Evolutionary conservation across 2,888 invertebrate genomes (phyloP).

Genomic region (Cylloceria caligata): DNA sequence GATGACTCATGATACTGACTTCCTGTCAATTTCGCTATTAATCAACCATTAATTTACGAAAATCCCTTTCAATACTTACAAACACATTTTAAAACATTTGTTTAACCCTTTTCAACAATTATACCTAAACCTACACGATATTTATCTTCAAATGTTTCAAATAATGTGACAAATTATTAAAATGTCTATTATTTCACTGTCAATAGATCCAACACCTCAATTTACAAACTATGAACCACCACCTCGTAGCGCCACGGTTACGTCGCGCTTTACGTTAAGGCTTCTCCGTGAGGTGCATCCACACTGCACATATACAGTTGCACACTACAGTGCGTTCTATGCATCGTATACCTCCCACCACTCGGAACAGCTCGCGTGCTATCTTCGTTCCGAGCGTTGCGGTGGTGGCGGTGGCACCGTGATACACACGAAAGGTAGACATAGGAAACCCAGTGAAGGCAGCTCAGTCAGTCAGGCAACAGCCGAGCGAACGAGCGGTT

Average conservation of each 20-base stretch:
- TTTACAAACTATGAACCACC: too few species aligned
- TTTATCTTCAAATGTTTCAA: too few species aligned
- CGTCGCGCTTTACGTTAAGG: background rate
- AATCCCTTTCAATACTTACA: too few species aligned
- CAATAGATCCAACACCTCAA: too few species aligned
- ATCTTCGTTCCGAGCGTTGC: conserved; percentile 42
- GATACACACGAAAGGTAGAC: conserved; percentile 34
- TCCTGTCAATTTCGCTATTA: too few species aligned
- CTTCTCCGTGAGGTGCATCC: background rate
- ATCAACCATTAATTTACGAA: too few species aligned
- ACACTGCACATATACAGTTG: background rate
- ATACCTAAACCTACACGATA: too few species aligned
- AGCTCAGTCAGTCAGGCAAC: conserved; percentile 70
- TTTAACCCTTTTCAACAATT: too few species aligned
- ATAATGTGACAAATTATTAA: too few species aligned
- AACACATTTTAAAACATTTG: too few species aligned
- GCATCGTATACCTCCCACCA: background rate
- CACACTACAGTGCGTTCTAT: background rate
- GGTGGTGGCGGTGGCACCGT: conserved; percentile 26
- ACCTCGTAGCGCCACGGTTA: background rate
- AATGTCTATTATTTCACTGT: too few species aligned
- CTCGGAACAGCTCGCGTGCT: conserved; percentile 42
- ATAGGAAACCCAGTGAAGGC: conserved; percentile 46
- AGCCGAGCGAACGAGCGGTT: conserved; percentile 65
- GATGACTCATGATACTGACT: too few species aligned